Percentiles rank a stretch among this genome's conserved stretches.
Evolutionary conservation across 1,140 invertebrate genomes (phyloP).

Genomic region (Bombus sylvicola): DNA sequence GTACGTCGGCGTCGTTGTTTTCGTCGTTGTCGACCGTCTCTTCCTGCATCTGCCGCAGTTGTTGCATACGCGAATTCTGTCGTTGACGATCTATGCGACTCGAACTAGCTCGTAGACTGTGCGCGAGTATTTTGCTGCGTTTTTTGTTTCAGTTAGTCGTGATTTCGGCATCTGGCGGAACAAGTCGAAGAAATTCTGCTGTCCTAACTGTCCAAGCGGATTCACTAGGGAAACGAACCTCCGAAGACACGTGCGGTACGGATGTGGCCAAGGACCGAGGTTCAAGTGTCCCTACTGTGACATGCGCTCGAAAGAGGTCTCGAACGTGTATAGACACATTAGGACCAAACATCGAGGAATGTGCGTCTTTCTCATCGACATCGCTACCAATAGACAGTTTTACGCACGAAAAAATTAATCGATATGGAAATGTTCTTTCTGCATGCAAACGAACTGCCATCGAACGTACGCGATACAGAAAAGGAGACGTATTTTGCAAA

Average conservation of each 20-base stretch:
- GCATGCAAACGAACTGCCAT: too few relatives aligned
- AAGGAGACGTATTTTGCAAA: too few relatives aligned
- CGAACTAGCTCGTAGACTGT: not conserved
- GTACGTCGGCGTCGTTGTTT: not conserved
- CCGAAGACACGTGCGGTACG: constrained; percentile 83
- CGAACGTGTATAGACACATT: constrained; percentile 70
- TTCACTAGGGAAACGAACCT: constrained; percentile 76
- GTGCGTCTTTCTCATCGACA: constrained; percentile 52
- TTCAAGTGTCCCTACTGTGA: constrained; percentile 82
- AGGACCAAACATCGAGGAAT: constrained; percentile 55
- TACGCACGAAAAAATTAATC: constrained; percentile 42
- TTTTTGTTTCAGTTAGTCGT: constrained; percentile 45
- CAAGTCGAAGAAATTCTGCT: constrained; percentile 65
- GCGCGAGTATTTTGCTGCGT: constrained; percentile 35
- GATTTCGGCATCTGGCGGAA: not conserved
- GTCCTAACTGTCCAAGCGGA: constrained; percentile 78
- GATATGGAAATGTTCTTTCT: too few relatives aligned
- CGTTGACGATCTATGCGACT: not conserved
- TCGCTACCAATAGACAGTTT: constrained; percentile 26
- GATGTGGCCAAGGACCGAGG: constrained; percentile 85
- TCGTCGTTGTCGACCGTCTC: too few relatives aligned
- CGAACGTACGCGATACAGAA: not conserved
- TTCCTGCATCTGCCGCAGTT: not conserved
- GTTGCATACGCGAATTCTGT: constrained; percentile 23
- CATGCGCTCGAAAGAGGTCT: constrained; percentile 70